phyloP scores from a whole-genome alignment of 92 coral and sea anemone genomes.

The Desmophyllum pertusum region DNA sequence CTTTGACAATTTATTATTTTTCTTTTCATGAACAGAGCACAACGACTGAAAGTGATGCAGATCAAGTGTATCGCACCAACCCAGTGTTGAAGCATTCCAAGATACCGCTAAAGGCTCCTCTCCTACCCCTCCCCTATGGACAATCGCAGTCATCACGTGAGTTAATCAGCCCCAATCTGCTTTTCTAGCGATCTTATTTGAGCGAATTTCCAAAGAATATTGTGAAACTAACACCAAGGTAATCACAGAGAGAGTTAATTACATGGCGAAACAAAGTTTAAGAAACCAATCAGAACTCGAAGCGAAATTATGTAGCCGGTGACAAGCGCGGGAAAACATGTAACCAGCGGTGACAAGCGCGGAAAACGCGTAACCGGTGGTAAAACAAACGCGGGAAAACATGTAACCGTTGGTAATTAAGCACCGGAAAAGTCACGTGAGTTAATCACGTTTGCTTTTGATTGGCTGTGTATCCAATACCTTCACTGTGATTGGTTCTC shows the following conservation, averaged over 20 bases:
- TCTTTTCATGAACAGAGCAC: conserved; percentile 12
- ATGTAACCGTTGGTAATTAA: no score
- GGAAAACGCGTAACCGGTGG: neutral
- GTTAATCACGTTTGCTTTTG: no score
- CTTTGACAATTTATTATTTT: neutral
- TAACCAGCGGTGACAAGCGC: no score
- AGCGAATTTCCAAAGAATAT: no score
- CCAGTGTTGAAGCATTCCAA: conserved; percentile 96
- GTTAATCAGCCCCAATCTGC: conserved; percentile 22
- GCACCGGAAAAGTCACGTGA: no score
- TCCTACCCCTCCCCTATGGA: conserved; percentile 96
- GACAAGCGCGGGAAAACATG: neutral
- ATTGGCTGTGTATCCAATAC: neutral
- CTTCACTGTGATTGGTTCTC: neutral
- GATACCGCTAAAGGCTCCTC: conserved; percentile 87
- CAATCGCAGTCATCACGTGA: conserved; percentile 94
- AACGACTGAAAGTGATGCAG: conserved; percentile 75
- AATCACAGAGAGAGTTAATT: no score
- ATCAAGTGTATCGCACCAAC: conserved; percentile 85
- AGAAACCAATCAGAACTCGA: neutral
- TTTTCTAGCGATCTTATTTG: neutral
- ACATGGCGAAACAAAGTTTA: no score
- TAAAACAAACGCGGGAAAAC: no score
- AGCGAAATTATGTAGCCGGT: neutral
- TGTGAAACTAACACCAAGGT: neutral